Evolutionary conservation across 2,888 invertebrate species (phyloP).

Genomic region (Peribatodes rhomboidaria): DNA sequence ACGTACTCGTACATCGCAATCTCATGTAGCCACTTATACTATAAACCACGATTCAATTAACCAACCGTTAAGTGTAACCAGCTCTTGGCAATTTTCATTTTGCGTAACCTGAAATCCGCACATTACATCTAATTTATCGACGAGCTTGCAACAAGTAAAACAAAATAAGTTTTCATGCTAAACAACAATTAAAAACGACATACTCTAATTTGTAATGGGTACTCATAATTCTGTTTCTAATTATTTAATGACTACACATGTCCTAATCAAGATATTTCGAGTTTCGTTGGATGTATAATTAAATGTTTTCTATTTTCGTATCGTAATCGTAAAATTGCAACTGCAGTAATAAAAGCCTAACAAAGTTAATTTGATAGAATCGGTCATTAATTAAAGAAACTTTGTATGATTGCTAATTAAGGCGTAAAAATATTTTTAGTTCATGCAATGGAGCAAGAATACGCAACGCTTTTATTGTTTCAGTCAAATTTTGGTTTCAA

Average conservation of each 20-base stretch:
- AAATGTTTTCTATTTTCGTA: slow-evolving; percentile 1
- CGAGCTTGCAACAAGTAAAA: background rate
- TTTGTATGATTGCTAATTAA: slow-evolving; percentile 13
- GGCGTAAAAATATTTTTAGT: slow-evolving; percentile 9
- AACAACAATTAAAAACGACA: slow-evolving; percentile 2
- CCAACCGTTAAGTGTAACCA: background rate
- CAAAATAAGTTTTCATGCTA: slow-evolving; percentile 1
- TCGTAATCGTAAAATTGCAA: slow-evolving; percentile 8
- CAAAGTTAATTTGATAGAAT: slow-evolving; percentile 14
- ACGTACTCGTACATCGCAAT: no score
- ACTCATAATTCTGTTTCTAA: slow-evolving; percentile 2
- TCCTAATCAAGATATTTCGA: slow-evolving; percentile 16
- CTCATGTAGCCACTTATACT: background rate
- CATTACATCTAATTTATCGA: background rate
- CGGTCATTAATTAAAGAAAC: slow-evolving; percentile 12
- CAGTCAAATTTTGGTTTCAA: slow-evolving; percentile 1
- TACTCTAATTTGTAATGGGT: background rate
- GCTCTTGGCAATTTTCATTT: background rate
- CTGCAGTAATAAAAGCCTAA: slow-evolving; percentile 4
- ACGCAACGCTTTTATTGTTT: slow-evolving; percentile 5
- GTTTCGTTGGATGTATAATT: slow-evolving; percentile 4
- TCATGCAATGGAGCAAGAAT: slow-evolving; percentile 6
- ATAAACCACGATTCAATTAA: background rate
- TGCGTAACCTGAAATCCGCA: background rate
- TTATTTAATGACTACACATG: background rate